Percentiles rank a stretch among this genome's conserved stretches.
Evolutionary conservation across 2,797 vertebrate species (phyloP).

Genomic region (Lacerta viridis): DNA sequence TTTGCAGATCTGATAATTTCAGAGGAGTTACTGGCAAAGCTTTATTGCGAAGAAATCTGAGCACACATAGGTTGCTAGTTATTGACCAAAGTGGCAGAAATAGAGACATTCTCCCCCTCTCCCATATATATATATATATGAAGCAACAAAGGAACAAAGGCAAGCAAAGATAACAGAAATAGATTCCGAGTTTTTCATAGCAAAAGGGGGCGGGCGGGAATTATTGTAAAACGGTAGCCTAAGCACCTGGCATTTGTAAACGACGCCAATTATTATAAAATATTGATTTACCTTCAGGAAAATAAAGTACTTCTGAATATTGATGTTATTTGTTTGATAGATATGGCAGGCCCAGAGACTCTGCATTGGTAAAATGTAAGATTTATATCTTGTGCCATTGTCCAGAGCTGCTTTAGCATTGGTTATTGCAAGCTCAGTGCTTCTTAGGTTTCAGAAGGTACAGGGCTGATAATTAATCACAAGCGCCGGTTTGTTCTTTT

Average conservation of each 20-base stretch:
- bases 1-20: slow-evolving; percentile 17
- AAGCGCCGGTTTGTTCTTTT: slow-evolving; percentile 12
- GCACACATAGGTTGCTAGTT: background rate
- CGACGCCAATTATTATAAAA: slow-evolving; percentile 33
- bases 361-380: slow-evolving; percentile 6
- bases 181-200: background rate
- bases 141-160: background rate
- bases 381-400: slow-evolving; percentile 32
- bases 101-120: background rate
- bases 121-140: background rate
- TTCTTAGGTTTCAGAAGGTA: background rate
- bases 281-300: slow-evolving; percentile 43
- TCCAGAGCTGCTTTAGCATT: background rate
- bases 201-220: background rate
- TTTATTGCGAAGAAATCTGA: slow-evolving; percentile 29
- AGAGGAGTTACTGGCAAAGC: background rate
- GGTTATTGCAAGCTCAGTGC: background rate
- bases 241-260: slow-evolving; percentile 36
- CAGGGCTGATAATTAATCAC: background rate
- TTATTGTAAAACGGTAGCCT: background rate
- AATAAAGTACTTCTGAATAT: slow-evolving; percentile 35
- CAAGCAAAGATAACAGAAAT: slow-evolving; percentile 1
- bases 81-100: slow-evolving; percentile 5
- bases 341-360: slow-evolving; percentile 10
- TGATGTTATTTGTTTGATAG: slow-evolving; percentile 38